Conservation (phyloP, 2,888 invertebrate genomes). For the Hesperia comma region DNA sequence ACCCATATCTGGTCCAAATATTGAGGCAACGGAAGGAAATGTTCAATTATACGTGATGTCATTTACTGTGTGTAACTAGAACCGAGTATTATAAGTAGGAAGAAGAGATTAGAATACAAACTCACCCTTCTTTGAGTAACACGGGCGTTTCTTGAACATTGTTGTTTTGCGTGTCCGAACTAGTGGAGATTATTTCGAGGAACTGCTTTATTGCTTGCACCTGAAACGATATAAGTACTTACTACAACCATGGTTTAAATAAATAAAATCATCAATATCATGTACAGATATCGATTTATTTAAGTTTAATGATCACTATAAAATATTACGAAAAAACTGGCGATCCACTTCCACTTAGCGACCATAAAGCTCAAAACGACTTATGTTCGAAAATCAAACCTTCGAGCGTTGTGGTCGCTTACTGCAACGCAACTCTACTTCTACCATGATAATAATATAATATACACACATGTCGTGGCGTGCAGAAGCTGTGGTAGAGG, state of each 20-base stretch:
- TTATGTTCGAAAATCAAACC: too few relatives aligned
- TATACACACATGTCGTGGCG: slow-evolving; percentile 87
- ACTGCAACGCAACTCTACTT: too few relatives aligned
- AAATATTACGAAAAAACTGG: too few relatives aligned
- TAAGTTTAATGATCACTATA: too few relatives aligned
- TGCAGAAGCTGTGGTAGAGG: slow-evolving; percentile 92
- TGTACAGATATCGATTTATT: too few relatives aligned
- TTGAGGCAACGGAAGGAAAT: slow-evolving; percentile 54
- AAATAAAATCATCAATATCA: too few relatives aligned
- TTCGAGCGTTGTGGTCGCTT: too few relatives aligned
- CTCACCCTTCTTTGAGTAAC: slow-evolving; percentile 96
- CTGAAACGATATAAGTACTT: slow-evolving; percentile 50
- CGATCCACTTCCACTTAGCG: too few relatives aligned
- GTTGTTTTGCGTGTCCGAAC: slow-evolving; percentile 86
- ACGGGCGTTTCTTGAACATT: slow-evolving; percentile 88
- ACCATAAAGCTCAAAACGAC: too few relatives aligned
- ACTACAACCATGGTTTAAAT: too few relatives aligned
- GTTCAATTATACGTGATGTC: not conserved
- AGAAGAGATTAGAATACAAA: slow-evolving; percentile 41
- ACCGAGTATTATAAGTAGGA: not conserved
- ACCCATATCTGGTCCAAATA: slow-evolving; percentile 74
- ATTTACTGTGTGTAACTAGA: not conserved
- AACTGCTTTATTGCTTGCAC: slow-evolving; percentile 92
- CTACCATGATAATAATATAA: too few relatives aligned
- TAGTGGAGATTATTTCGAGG: slow-evolving; percentile 94